Evolutionary conservation across 2,113 vertebrate genomes (phyloP).

Genomic region (Ceyx margarethae): DNA sequence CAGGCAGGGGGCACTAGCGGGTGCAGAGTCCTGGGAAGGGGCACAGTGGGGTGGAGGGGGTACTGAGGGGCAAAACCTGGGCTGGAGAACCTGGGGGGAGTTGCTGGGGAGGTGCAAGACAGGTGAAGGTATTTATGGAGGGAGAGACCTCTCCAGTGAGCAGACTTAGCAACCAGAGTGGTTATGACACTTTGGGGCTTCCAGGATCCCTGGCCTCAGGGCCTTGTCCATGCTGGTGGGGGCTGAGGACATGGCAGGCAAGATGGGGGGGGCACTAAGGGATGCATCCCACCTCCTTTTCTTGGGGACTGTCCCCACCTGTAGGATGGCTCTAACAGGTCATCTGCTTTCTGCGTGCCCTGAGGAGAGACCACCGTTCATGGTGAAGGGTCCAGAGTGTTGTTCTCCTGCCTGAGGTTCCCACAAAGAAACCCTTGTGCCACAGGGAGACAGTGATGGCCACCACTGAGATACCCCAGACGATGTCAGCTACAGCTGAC

Average conservation of each 20-base stretch:
- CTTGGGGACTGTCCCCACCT: neutral
- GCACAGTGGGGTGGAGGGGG: neutral
- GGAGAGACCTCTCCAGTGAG: rapidly evolving
- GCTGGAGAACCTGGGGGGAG: neutral
- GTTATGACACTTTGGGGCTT: rapidly evolving
- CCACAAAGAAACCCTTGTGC: rapidly evolving
- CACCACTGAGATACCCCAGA: neutral
- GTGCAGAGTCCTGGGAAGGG: neutral
- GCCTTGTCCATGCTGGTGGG: neutral
- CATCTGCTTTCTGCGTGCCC: rapidly evolving
- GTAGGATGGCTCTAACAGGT: neutral
- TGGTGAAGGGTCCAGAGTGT: rapidly evolving
- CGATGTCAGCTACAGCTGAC: neutral
- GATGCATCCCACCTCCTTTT: rapidly evolving
- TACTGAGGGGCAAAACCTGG: too few species aligned
- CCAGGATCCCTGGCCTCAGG: rapidly evolving
- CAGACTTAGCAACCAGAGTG: too few species aligned
- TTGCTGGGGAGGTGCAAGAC: neutral
- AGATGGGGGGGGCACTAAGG: neutral
- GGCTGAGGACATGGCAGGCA: neutral
- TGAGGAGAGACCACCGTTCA: rapidly evolving
- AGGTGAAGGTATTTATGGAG: rapidly evolving
- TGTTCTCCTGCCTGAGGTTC: neutral
- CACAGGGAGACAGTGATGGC: rapidly evolving
- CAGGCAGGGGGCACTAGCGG: too few species aligned